These are phyloP conservation scores for Diorhabda carinulata DNA, from an alignment of 1,140 invertebrate species.

Conservation along the genomic window DNA sequence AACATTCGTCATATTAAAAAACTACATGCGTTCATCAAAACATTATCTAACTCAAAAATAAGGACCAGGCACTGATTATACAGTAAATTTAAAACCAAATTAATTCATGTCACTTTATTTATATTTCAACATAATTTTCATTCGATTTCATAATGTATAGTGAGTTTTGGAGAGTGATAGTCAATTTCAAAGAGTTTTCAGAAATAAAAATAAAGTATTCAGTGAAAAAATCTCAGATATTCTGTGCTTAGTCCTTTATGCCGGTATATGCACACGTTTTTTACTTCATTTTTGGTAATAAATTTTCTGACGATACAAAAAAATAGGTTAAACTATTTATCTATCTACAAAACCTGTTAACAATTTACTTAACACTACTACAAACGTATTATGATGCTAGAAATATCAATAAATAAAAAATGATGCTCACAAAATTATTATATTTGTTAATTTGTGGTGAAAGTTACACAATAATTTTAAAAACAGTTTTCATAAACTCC, in stretches of 20 bases:
- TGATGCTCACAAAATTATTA: too few species aligned
- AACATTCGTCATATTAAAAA: conserved; percentile 38
- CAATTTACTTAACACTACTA: conserved; percentile 42
- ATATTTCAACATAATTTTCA: background rate
- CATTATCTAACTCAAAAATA: conserved; percentile 24
- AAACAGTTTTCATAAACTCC: too few species aligned
- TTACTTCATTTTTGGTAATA: conserved; percentile 15
- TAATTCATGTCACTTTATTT: background rate
- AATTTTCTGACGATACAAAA: conserved; percentile 40
- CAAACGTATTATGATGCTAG: conserved; percentile 42
- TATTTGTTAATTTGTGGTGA: too few species aligned
- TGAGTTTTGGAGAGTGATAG: too few species aligned
- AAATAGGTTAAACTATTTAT: conserved; percentile 43
- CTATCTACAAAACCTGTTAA: conserved; percentile 46
- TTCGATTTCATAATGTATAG: too few species aligned
- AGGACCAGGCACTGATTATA: background rate
- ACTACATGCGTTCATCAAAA: conserved; percentile 35
- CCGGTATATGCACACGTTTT: conserved; percentile 24
- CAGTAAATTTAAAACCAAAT: background rate
- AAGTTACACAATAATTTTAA: too few species aligned
- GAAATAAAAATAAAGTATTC: too few species aligned
- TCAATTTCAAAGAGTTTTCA: too few species aligned
- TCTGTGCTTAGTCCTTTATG: background rate
- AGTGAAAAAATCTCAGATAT: background rate
- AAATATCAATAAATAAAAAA: too few species aligned